Evolutionary conservation across 2,888 invertebrate species (phyloP), one percentile per base, ranked within the genome.

Genomic region (Hemicrepidius hirtus): DNA sequence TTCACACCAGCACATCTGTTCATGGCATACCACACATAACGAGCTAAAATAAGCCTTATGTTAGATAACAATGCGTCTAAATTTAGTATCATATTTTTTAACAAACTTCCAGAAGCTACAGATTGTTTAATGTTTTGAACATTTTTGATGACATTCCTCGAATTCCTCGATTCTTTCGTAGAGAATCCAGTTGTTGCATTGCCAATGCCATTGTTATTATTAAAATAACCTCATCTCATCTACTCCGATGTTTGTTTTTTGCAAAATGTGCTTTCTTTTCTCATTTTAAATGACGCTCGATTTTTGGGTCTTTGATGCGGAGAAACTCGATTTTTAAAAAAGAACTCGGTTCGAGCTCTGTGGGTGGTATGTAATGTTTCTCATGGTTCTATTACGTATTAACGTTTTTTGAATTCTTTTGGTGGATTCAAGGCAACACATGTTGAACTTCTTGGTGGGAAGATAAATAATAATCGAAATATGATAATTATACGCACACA

Each of bases 1-100:
- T 81, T 82, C 81, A 80, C 81, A 79, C 82, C 80, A 77, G 77
- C 79, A 79, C 80, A 81, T 79, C 79, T 80, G 79, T 75, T 75
- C 65, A 24, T 41, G 46, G 50, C 70, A 71, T 71, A 69, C 65
- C 71, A 64, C 67, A 67, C 63, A 63, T 69, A 59, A 53, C 68
- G 60, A 70, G 59, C 73, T 68, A 73, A 75, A 75, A 68, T 71
- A 72, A 69, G 68, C 69, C 72, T 75, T 75, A 71, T 68, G 72
- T 75, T 75, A 68, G 70, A 75, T 75, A 72, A 72, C 75, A 68
- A 75, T 71, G 74, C 40, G 68, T 65, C 70, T 70, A 74, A 70
- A 71, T 68, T 73, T 73, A 73, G 68, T 69, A 55, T 66, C 32
- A 72, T 72, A 65, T 68, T 69, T 69, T 69, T 69, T 68, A 60